A percentile compares a stretch with the other conserved stretches of the same genome.
Evolutionary conservation across 2,888 invertebrate genomes (phyloP).

Genomic region (Scelioninae gen. 2): DNA sequence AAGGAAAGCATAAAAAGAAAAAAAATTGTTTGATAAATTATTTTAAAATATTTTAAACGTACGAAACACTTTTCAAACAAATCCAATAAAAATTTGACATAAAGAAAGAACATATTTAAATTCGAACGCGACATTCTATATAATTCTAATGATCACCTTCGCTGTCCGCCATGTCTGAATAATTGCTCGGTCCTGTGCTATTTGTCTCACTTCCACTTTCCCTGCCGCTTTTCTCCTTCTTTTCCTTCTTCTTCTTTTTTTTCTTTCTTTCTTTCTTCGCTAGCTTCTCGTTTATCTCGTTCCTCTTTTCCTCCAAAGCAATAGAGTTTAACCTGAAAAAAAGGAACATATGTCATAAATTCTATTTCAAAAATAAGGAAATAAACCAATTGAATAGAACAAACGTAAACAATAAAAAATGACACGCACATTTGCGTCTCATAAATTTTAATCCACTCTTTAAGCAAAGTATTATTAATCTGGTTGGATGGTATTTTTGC

Average conservation of each 20-base stretch:
- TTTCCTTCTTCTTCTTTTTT: conserved; percentile 82
- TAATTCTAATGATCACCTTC: too few species aligned
- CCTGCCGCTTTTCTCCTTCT: conserved; percentile 73
- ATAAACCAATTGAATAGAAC: too few species aligned
- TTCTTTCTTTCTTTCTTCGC: conserved; percentile 84
- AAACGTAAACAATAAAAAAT: too few species aligned
- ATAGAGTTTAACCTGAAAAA: conserved; percentile 78
- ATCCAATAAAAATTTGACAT: too few species aligned
- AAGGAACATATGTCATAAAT: neutral
- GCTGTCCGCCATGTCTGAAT: conserved; percentile 71
- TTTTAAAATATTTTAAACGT: neutral
- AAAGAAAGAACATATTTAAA: too few species aligned
- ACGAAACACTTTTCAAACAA: neutral
- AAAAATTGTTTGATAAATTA: too few species aligned
- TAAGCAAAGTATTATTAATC: conserved; percentile 12
- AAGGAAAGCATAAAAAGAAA: too few species aligned
- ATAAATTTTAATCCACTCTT: neutral
- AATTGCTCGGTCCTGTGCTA: conserved; percentile 69
- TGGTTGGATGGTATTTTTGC: conserved; percentile 20
- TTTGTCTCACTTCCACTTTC: conserved; percentile 70
- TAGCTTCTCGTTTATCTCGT: conserved; percentile 83
- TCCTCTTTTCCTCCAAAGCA: conserved; percentile 82
- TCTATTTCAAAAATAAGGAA: neutral
- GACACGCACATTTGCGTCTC: neutral
- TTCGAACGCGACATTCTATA: too few species aligned